Percentiles rank a stretch among this genome's conserved stretches.
phyloP scores from a whole-genome alignment of 2,888 invertebrate genomes.

The Phrixothrix hirtus region DNA sequence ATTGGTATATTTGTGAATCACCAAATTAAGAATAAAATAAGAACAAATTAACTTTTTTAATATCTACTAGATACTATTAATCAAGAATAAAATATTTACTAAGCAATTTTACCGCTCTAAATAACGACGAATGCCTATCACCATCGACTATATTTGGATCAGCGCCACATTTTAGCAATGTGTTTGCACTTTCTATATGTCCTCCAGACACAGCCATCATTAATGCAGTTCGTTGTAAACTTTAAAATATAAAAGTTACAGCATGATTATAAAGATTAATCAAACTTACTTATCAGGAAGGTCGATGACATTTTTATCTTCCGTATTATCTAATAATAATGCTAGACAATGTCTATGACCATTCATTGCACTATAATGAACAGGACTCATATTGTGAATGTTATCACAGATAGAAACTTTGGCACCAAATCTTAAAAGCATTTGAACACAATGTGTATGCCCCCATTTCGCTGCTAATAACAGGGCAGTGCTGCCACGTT shows the following conservation, averaged over 20 bases:
- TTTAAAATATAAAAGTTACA: conserved; percentile 38
- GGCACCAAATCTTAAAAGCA: conserved; percentile 61
- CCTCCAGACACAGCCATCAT: conserved; percentile 63
- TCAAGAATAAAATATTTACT: too few relatives aligned
- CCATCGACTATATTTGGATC: conserved; percentile 62
- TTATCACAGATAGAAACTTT: conserved; percentile 58
- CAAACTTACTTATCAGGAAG: conserved; percentile 51
- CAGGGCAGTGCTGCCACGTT: conserved; percentile 62
- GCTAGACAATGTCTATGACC: conserved; percentile 62
- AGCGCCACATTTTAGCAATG: conserved; percentile 61
- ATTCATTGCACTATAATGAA: conserved; percentile 54
- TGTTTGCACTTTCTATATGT: conserved; percentile 60
- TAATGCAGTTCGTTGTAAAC: conserved; percentile 60
- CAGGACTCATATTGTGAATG: conserved; percentile 47
- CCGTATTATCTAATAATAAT: conserved; percentile 58
- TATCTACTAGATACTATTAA: too few relatives aligned
- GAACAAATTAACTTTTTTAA: too few relatives aligned
- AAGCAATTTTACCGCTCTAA: conserved; percentile 58
- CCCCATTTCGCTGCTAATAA: conserved; percentile 63
- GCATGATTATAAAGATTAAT: conserved; percentile 2
- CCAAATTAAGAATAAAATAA: too few relatives aligned
- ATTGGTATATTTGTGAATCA: too few relatives aligned
- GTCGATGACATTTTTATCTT: conserved; percentile 56
- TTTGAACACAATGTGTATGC: conserved; percentile 61
- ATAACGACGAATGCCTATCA: conserved; percentile 63